Evolutionary conservation across 1,140 invertebrate species (phyloP).

Genomic region (Pygmarrhopalites habei): DNA sequence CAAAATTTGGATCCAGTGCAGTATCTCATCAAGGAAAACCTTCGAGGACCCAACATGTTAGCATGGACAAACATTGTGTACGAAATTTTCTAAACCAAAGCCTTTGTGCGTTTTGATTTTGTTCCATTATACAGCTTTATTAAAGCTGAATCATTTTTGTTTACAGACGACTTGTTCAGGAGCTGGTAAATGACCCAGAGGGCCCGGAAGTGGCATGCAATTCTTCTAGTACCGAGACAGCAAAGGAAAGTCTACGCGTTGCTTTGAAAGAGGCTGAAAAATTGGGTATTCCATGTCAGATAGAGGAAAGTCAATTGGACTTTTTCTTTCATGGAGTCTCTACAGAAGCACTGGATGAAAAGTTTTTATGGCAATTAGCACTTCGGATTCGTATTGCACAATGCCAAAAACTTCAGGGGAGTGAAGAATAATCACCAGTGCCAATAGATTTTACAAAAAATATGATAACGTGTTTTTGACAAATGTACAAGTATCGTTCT

Average conservation of each 20-base stretch:
- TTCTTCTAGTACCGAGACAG: not conserved
- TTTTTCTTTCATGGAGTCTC: not conserved
- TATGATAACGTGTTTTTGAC: too few relatives aligned
- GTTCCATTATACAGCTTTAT: not conserved
- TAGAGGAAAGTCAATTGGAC: not conserved
- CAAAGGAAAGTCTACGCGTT: not conserved
- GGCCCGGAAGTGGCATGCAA: not conserved
- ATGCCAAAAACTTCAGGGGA: conserved; percentile 1
- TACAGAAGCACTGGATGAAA: not conserved
- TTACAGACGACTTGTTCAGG: not conserved
- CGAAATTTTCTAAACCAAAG: not conserved
- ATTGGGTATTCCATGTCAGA: not conserved
- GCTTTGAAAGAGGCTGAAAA: not conserved
- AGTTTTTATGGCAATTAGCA: conserved; percentile 2
- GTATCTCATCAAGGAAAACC: conserved; percentile 1
- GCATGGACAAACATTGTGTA: conserved; percentile 15
- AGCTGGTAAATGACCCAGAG: not conserved
- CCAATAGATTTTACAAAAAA: too few relatives aligned
- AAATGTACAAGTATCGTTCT: too few relatives aligned
- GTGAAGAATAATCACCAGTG: conserved; percentile 8
- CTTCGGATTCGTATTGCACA: not conserved
- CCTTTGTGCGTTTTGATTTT: too few relatives aligned
- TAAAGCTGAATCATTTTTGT: not conserved
- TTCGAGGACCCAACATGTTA: not conserved
- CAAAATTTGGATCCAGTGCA: conserved; percentile 2